A percentile compares a stretch with the other conserved stretches of the same genome.
Conservation (phyloP, 1,140 invertebrate genomes). For the Drosophila jambulina region DNA sequence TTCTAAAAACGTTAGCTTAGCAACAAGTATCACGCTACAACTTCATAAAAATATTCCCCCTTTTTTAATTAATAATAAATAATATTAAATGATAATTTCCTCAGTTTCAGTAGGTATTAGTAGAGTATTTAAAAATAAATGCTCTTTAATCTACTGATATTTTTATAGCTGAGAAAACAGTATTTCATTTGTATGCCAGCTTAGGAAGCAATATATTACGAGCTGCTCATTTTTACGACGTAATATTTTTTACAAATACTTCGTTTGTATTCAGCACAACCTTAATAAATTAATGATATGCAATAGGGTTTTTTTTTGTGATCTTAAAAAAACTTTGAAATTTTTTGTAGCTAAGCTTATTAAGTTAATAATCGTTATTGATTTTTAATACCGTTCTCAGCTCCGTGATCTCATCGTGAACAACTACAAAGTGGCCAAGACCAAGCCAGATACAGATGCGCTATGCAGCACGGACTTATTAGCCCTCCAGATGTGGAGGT, state of each 20-base stretch:
- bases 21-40: background rate
- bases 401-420: constrained; percentile 86
- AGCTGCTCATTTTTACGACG: background rate
- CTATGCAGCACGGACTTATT: constrained; percentile 87
- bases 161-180: background rate
- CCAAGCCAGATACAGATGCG: constrained; percentile 81
- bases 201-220: constrained; percentile 15
- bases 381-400: constrained; percentile 23
- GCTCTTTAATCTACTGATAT: background rate
- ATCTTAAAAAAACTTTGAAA: background rate
- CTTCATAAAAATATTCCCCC: background rate
- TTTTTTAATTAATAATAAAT: background rate
- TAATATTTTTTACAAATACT: constrained; percentile 5
- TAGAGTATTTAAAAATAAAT: background rate
- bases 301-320: background rate
- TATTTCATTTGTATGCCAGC: background rate
- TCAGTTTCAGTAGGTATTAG: background rate
- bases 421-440: constrained; percentile 86
- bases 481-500: constrained; percentile 87
- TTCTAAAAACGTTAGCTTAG: background rate
- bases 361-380: background rate
- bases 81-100: background rate
- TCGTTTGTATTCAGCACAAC: constrained; percentile 20
- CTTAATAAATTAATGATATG: background rate
- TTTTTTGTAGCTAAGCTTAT: background rate